Evolutionary conservation across 2,888 invertebrate genomes (phyloP), one percentile per base, ranked within the genome.

Genomic region (Lysandra bellargus): DNA sequence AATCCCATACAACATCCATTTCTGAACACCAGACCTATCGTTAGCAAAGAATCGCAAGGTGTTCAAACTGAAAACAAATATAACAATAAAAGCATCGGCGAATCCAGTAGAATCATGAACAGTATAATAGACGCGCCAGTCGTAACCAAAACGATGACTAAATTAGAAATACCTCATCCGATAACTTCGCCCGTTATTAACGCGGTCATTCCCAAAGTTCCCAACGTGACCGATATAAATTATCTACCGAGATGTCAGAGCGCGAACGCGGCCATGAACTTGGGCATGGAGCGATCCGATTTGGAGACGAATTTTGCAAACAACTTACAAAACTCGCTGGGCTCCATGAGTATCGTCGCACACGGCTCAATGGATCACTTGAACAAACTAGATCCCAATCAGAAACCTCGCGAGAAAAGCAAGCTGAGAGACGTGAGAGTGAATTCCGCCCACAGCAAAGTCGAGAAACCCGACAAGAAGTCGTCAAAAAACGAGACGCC

Each of bases 221-320:
- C 94, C 2, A 92, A 91, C 82, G 91, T 92, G 2, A 88, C 90
- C 0, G 94, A 94, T 78, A 88, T 91, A 0, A 90, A 86, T 88
- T 94, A 91, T 89, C 88, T 94, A 89, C 94, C 94, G 1, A 86
- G 94, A 79, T 94, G 94, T 83, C 94, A 93, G 83, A 94, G 94
- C 83, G 94, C 94, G 81, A 92, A 93, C 80, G 91, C 94, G 0
- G 91, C 91, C 0, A 88, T 94, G 4, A 91, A 89, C 79, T 84
- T 93, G 80, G 93, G 93, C 1, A 85, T 93, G 80, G 94, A 94
- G 7, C 89, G 93, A 80, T 81, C 88, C 1, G 94, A 94, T 75
- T 81, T 94, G 79, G 94, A 94, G 61, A 80, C 86, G 1, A 91
- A 83, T 82, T 93, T 88, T 81, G 86, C 86, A 0, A 92, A 87